Conservation (phyloP, 2,888 invertebrate species). For the Chymomyza fuscimana region DNA sequence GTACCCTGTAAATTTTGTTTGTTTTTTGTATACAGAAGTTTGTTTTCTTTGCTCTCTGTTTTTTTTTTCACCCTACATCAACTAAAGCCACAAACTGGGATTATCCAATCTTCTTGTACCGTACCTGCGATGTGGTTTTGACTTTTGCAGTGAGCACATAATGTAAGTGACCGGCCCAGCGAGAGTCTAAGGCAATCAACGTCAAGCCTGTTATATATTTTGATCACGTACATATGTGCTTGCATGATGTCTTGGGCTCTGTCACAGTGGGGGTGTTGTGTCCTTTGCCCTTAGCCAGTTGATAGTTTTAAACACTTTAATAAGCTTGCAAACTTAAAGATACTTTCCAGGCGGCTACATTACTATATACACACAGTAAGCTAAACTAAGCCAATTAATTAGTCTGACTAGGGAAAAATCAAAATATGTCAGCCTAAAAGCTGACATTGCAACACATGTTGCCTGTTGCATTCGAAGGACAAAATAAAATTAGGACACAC, state of each 20-base stretch:
- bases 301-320: constrained; percentile 48
- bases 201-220: constrained; percentile 62
- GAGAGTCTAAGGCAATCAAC: constrained; percentile 55
- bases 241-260: constrained; percentile 13
- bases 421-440: constrained; percentile 59
- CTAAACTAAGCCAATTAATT: constrained; percentile 69
- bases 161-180: not conserved
- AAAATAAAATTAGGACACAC: constrained; percentile 47
- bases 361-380: constrained; percentile 25
- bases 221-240: constrained; percentile 54
- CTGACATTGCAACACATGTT: constrained; percentile 24
- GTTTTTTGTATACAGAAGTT: no score
- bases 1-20: no score
- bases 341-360: not conserved
- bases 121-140: not conserved
- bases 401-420: constrained; percentile 50
- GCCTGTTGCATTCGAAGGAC: constrained; percentile 62
- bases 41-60: not conserved
- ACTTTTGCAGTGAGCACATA: not conserved
- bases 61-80: not conserved
- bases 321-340: constrained; percentile 7
- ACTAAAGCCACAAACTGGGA: not conserved
- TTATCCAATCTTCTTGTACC: not conserved
- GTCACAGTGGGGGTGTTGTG: constrained; percentile 12
- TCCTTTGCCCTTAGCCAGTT: constrained; percentile 45